These are phyloP conservation scores for Loxodonta africana DNA, from an alignment of 2,113 vertebrate genomes.

Conservation along the genomic window DNA sequence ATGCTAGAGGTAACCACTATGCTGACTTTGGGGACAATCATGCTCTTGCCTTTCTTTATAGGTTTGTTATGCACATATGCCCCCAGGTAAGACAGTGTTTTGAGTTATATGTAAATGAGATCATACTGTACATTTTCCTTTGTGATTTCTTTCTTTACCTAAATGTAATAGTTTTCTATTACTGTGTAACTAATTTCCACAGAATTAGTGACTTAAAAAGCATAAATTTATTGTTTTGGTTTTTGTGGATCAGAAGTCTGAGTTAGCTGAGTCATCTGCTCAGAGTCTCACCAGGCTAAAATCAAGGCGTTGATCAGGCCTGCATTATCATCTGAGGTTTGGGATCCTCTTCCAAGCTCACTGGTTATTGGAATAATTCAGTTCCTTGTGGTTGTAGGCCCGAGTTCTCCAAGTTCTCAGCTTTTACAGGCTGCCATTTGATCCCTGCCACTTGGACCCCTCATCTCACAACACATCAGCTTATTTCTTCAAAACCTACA, in stretches of 20 bases:
- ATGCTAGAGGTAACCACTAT: neutral
- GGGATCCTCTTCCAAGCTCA: neutral
- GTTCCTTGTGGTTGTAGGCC: neutral
- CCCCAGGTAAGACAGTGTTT: neutral
- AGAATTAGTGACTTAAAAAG: neutral
- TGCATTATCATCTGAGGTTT: neutral
- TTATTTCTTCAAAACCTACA: no score
- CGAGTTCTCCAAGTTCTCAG: neutral
- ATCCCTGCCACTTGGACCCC: neutral
- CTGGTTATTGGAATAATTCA: neutral
- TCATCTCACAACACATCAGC: no score
- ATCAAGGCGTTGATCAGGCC: neutral
- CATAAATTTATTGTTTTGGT: no score
- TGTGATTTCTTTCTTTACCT: neutral
- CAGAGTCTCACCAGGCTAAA: no score
- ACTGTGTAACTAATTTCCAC: neutral
- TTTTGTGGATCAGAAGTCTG: no score
- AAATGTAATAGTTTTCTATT: neutral
- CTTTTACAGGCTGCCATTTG: neutral
- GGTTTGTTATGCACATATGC: neutral
- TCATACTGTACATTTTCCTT: neutral
- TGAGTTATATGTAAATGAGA: neutral
- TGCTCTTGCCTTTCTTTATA: neutral
- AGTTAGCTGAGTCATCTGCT: no score
- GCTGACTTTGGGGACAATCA: neutral